These are phyloP conservation scores for Calypte anna DNA, from an alignment of 2,113 vertebrate genomes.

Conservation along the genomic window DNA sequence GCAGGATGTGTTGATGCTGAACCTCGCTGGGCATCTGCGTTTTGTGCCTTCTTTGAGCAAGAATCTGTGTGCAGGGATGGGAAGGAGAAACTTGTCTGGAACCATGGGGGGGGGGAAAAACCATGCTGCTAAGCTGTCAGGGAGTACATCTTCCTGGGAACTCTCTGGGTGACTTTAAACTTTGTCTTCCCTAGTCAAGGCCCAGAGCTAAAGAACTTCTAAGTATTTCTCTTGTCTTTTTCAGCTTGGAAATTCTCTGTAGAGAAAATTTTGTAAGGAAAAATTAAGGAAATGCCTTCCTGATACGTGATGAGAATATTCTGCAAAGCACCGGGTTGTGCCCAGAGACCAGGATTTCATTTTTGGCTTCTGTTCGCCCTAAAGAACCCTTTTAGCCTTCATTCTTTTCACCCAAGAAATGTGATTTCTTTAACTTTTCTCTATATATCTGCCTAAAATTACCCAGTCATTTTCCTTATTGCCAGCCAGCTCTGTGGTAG, in stretches of 20 bases:
- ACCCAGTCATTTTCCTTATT: background rate
- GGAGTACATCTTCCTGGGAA: background rate
- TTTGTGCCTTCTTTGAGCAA: background rate
- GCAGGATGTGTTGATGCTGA: rapidly evolving
- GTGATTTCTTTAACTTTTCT: background rate
- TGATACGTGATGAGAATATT: background rate
- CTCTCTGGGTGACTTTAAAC: background rate
- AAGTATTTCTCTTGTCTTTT: background rate
- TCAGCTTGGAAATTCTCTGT: background rate
- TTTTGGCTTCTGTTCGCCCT: background rate
- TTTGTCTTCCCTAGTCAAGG: background rate
- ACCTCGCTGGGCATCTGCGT: background rate
- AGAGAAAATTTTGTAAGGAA: background rate
- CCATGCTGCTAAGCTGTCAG: rapidly evolving
- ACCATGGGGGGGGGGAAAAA: background rate
- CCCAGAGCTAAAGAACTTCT: background rate
- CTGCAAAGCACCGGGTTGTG: background rate
- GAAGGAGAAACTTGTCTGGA: background rate
- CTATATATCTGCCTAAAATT: conserved; percentile 22
- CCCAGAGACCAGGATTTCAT: background rate
- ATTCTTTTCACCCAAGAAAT: background rate
- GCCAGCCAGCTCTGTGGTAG: background rate
- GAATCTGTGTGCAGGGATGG: background rate
- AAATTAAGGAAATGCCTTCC: background rate
- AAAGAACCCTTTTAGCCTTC: background rate